These are phyloP conservation scores for Craterocephalus amniculus DNA, from an alignment of 2,797 vertebrate species.

Conservation along the genomic window DNA sequence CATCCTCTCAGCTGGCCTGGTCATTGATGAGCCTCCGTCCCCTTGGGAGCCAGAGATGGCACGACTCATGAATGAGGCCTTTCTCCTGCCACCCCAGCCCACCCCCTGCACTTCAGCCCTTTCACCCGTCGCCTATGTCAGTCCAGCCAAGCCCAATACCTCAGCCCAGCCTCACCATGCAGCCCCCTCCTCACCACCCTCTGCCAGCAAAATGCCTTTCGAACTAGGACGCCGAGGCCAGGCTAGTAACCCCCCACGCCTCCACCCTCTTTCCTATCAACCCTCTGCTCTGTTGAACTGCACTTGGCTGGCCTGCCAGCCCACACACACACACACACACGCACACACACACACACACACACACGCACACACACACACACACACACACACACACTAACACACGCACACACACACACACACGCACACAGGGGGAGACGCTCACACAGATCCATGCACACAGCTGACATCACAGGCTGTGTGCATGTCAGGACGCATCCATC, in stretches of 20 bases:
- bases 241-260: slow-evolving; percentile 51
- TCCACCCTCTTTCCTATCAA: slow-evolving; percentile 34
- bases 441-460: slow-evolving; percentile 51
- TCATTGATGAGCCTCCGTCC: slow-evolving; percentile 72
- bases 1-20: slow-evolving; percentile 80
- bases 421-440: slow-evolving; percentile 12
- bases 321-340: slow-evolving; percentile 21
- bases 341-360: slow-evolving; percentile 20
- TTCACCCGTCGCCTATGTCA: slow-evolving; percentile 44
- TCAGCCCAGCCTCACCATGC: slow-evolving; percentile 39
- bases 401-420: slow-evolving; percentile 18
- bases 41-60: slow-evolving; percentile 75
- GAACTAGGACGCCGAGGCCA: slow-evolving; percentile 70
- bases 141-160: slow-evolving; percentile 49
- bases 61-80: slow-evolving; percentile 74
- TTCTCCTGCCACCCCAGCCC: slow-evolving; percentile 70
- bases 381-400: slow-evolving; percentile 20
- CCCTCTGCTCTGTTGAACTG: slow-evolving; percentile 72
- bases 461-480: slow-evolving; percentile 80
- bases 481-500: slow-evolving; percentile 85
- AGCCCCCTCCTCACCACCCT: slow-evolving; percentile 31
- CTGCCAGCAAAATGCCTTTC: slow-evolving; percentile 53
- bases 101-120: slow-evolving; percentile 51
- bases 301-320: slow-evolving; percentile 27
- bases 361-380: slow-evolving; percentile 42